Base-by-base conservation (phyloP, 2,888 invertebrate species). In the Arge pagana region DNA sequence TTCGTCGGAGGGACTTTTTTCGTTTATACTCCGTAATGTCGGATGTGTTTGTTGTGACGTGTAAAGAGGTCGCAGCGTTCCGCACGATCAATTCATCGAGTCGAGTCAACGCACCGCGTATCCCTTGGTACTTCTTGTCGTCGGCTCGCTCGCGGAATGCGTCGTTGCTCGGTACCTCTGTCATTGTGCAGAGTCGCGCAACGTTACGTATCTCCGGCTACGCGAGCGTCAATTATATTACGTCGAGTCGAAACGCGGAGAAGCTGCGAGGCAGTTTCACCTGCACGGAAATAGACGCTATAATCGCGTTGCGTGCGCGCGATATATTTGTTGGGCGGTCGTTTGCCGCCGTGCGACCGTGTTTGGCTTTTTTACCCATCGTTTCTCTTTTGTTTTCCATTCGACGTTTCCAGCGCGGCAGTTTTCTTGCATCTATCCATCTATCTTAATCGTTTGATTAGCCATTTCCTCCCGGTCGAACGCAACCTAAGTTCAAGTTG, bases 381-480 rank as follows among this genome's bases (percentile, higher is more conserved):
- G n/a, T n/a, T n/a, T n/a, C n/a, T n/a, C n/a, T n/a, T n/a, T n/a
- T n/a, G n/a, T n/a, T n/a, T n/a, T n/a, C n/a, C n/a, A n/a, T n/a
- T n/a, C n/a, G n/a, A n/a, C n/a, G n/a, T n/a, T n/a, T n/a, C n/a
- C n/a, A n/a, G n/a, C n/a, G n/a, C n/a, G n/a, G n/a, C n/a, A n/a
- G n/a, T n/a, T n/a, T n/a, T n/a, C n/a, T n/a, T n/a, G n/a, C n/a
- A n/a, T n/a, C n/a, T n/a, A n/a, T n/a, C n/a, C n/a, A n/a, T n/a
- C n/a, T n/a, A n/a, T n/a, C 45, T 23, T 45, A 33, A 35, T 45
- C 45, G 45, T 45, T 45, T 45, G 21, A 45, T 45, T 33, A 45
- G 45, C 33, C 35, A 23, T 45, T 33, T 45, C 45, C 45, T 35
- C 33, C 35, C 45, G 11, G 33, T 33, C 45, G 31, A 23, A 30